These are phyloP conservation scores for Rhynchomys soricoides DNA, from an alignment of 2,113 vertebrate genomes.

Conservation along the genomic window DNA sequence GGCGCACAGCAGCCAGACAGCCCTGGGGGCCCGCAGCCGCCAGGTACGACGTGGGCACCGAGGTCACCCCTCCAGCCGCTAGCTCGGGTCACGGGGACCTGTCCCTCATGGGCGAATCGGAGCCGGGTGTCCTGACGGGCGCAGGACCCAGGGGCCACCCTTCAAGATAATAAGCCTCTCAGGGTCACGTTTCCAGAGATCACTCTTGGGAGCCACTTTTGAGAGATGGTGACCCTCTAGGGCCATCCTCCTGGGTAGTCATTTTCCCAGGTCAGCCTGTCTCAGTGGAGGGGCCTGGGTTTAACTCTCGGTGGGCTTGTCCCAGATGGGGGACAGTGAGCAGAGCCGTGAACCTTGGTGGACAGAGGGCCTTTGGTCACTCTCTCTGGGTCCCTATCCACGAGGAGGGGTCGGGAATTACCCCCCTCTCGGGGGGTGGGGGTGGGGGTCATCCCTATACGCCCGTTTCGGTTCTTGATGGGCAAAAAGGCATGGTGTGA, in stretches of 20 bases:
- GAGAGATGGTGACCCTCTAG: neutral
- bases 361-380: neutral
- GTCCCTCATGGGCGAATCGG: neutral
- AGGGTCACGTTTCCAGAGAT: neutral
- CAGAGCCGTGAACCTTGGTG: neutral
- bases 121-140: neutral
- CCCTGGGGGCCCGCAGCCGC: neutral
- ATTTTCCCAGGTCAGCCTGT: neutral
- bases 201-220: neutral
- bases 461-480: neutral
- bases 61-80: neutral
- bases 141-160: neutral
- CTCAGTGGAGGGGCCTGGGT: neutral
- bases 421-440: neutral
- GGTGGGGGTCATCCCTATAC: neutral
- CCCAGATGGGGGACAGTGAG: neutral
- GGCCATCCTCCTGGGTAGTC: neutral
- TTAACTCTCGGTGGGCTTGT: neutral
- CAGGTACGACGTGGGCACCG: constrained; percentile 61
- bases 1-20: constrained; percentile 51
- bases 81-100: neutral
- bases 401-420: neutral
- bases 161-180: neutral
- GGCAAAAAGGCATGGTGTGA: neutral
- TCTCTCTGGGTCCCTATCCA: neutral